phyloP scores from a whole-genome alignment of 2,113 vertebrate genomes.

The Tilapia sparmanii region DNA sequence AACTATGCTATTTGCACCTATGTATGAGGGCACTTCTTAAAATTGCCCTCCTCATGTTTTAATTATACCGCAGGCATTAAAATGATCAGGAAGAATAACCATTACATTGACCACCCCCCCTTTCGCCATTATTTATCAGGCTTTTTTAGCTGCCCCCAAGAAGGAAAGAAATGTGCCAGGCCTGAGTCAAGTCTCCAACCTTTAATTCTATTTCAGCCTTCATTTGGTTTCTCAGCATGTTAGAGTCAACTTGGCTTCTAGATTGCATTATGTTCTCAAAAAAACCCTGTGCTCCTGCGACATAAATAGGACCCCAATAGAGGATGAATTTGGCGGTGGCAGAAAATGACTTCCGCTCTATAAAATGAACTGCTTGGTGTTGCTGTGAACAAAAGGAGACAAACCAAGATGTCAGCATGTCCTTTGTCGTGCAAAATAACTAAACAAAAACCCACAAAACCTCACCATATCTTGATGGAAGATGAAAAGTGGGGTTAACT shows the following conservation, averaged over 20 bases:
- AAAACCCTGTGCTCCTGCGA: neutral
- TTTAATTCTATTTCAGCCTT: neutral
- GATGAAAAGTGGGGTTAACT: neutral
- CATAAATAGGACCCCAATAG: neutral
- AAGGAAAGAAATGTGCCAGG: neutral
- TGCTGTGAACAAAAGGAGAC: neutral
- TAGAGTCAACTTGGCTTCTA: neutral
- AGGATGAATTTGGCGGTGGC: neutral
- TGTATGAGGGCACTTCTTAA: neutral
- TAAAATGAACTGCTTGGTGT: neutral
- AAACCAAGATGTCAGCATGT: neutral
- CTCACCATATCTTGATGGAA: neutral
- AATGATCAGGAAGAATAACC: neutral
- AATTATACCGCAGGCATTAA: neutral
- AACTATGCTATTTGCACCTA: neutral
- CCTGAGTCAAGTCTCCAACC: neutral
- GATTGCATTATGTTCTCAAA: neutral
- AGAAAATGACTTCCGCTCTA: neutral
- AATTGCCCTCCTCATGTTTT: neutral
- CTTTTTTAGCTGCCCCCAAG: neutral
- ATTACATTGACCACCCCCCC: neutral
- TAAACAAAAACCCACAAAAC: neutral
- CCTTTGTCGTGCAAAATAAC: neutral
- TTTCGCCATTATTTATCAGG: neutral
- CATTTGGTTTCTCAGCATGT: slow-evolving; percentile 1